phyloP scores from a whole-genome alignment of 2,113 vertebrate genomes.

The Neofelis nebulosa region DNA sequence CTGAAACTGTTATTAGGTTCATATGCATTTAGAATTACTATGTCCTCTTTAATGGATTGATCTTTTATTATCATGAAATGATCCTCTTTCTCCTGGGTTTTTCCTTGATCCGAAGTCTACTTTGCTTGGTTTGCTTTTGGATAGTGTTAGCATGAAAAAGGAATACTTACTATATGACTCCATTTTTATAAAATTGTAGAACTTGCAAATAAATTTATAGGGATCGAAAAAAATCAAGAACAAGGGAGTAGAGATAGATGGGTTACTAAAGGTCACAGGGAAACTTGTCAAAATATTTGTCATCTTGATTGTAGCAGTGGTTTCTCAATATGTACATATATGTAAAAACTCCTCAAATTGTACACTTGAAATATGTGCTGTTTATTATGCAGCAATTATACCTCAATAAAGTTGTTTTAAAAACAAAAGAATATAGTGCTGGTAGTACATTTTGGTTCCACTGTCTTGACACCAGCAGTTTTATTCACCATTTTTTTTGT shows the following conservation, averaged over 20 bases:
- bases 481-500: background rate
- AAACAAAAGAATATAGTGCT: background rate
- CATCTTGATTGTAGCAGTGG: background rate
- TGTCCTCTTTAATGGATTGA: background rate
- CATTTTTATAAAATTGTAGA: slow-evolving; percentile 28
- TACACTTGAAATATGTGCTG: background rate
- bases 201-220: background rate
- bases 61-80: background rate
- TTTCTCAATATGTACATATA: background rate
- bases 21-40: background rate
- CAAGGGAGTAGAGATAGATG: background rate
- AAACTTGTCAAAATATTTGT: background rate
- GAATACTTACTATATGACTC: background rate
- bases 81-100: background rate
- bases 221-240: background rate
- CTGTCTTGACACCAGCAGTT: background rate
- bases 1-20: background rate
- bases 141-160: background rate
- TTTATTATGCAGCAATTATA: background rate
- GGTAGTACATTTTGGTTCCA: background rate
- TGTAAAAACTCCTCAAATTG: background rate
- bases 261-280: background rate
- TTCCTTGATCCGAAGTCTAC: background rate
- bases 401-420: background rate
- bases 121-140: slow-evolving; percentile 46